Evolutionary conservation across 2,888 invertebrate species (phyloP).

Genomic region (Rhodophaea formosa): DNA sequence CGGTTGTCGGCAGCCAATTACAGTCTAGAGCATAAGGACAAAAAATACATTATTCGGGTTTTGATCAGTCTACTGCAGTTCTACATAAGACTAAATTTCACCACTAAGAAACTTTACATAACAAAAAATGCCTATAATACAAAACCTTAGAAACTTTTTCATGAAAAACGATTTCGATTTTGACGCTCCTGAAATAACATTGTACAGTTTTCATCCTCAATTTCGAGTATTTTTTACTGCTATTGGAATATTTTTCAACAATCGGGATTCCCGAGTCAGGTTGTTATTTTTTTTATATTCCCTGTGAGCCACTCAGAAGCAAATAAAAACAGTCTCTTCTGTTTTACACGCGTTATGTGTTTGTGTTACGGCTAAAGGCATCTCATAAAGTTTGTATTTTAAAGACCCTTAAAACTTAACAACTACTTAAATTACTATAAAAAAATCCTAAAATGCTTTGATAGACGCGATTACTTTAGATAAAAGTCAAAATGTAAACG

Average conservation of each 20-base stretch:
- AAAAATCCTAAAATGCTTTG: no score
- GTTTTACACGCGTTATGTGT: no score
- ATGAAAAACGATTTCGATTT: constrained; percentile 45
- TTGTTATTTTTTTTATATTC: constrained; percentile 24
- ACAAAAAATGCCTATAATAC: constrained; percentile 31
- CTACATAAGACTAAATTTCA: neutral
- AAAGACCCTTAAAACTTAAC: no score
- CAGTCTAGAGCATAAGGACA: neutral
- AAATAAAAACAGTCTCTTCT: no score
- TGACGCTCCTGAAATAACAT: constrained; percentile 37
- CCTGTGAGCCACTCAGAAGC: no score
- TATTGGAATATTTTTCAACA: constrained; percentile 55
- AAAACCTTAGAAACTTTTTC: constrained; percentile 38
- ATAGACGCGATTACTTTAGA: no score
- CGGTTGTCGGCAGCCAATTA: neutral
- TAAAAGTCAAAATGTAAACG: no score
- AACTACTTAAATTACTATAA: no score
- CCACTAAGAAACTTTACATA: neutral
- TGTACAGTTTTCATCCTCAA: constrained; percentile 59
- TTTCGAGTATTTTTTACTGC: constrained; percentile 40
- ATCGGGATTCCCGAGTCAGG: constrained; percentile 46
- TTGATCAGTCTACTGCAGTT: neutral
- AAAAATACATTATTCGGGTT: neutral
- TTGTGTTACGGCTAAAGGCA: no score
- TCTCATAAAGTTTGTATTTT: no score